Percentiles rank a stretch among this genome's conserved stretches.
phyloP scores from a whole-genome alignment of 2,888 invertebrate genomes.

The Himalopsyche japonica region DNA sequence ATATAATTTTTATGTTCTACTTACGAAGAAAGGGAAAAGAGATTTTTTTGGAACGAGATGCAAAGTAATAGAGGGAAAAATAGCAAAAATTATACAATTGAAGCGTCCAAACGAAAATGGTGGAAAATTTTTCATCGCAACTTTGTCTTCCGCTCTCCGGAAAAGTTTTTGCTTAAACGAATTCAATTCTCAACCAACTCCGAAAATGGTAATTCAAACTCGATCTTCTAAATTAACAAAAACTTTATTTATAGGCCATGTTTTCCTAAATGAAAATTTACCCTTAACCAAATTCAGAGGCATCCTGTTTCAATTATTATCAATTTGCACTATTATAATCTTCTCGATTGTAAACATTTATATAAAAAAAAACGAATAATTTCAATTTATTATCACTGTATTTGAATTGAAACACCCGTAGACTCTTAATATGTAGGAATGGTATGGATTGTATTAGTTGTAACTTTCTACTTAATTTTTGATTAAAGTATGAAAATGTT shows the following conservation, averaged over 20 bases:
- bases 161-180: conserved; percentile 22
- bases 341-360: no score
- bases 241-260: background rate
- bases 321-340: background rate
- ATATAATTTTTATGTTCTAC: no score
- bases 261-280: background rate
- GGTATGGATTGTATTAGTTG: no score
- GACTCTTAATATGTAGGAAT: no score
- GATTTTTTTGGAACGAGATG: background rate
- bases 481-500: no score
- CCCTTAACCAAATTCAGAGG: background rate
- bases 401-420: no score
- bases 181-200: conserved; percentile 34
- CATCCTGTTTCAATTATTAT: background rate
- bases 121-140: conserved; percentile 29
- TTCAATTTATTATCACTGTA: no score
- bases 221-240: conserved; percentile 3
- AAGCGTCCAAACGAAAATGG: conserved; percentile 16
- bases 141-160: conserved; percentile 12
- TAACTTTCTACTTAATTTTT: no score
- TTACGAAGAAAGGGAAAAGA: background rate
- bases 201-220: conserved; percentile 15
- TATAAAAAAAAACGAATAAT: no score
- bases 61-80: background rate
- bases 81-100: background rate